Conservation (phyloP, 2,113 vertebrate genomes). For the Alaudala cheleensis region DNA sequence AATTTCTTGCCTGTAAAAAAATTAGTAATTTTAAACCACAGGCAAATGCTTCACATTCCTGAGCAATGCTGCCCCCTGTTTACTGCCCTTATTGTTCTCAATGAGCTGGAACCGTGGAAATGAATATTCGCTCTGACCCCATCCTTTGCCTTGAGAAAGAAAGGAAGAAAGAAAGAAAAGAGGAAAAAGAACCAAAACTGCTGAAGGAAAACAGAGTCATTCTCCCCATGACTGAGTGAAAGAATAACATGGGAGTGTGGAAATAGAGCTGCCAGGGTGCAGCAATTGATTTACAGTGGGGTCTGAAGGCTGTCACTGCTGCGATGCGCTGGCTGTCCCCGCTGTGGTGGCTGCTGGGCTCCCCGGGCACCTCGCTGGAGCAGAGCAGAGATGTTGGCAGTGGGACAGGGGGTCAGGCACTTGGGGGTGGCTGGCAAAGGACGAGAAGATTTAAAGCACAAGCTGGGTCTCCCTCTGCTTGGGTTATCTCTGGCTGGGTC, state of each 20-base stretch:
- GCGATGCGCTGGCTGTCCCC: not conserved
- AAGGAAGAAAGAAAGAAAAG: not conserved
- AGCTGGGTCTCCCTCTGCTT: not conserved
- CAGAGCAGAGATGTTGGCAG: accelerated
- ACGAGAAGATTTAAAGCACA: not conserved
- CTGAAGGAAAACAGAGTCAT: conserved; percentile 36
- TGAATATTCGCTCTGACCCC: conserved; percentile 37
- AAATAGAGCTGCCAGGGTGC: conserved; percentile 27
- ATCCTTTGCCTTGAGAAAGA: conserved; percentile 34
- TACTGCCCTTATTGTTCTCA: conserved; percentile 67
- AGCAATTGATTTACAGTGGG: conserved; percentile 22
- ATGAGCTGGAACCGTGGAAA: conserved; percentile 67
- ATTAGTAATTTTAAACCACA: conserved; percentile 60
- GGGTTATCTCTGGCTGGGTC: not conserved
- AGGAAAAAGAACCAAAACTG: not conserved
- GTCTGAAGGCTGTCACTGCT: not conserved
- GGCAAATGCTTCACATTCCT: conserved; percentile 61
- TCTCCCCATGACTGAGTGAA: conserved; percentile 4
- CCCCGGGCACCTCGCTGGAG: accelerated
- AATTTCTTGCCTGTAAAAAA: conserved; percentile 17
- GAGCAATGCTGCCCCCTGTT: conserved; percentile 66
- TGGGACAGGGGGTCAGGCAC: not conserved
- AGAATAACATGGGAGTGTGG: conserved; percentile 20
- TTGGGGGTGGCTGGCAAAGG: not conserved
- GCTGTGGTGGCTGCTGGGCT: not conserved